A percentile compares a stretch with the other conserved stretches of the same genome.
Conservation (phyloP, 1,140 invertebrate species). For the Bombyx mori region DNA sequence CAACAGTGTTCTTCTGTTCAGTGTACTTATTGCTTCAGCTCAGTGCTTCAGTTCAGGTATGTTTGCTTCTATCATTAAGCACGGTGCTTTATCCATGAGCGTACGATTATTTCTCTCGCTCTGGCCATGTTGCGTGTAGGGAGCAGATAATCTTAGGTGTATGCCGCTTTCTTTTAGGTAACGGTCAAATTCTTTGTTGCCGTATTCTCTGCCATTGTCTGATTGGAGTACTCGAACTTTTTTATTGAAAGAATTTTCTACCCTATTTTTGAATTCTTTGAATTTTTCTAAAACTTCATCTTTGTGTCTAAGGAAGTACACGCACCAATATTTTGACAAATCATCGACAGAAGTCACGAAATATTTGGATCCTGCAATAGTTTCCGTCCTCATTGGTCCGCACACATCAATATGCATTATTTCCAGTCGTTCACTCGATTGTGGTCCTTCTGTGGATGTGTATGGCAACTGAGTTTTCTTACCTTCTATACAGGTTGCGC, state of each 20-base stretch:
- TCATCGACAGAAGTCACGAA: conserved; percentile 2
- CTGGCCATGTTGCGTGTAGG: conserved; percentile 1
- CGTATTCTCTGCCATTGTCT: conserved; percentile 3
- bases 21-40: neutral
- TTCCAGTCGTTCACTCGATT: neutral
- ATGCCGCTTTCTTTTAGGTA: conserved; percentile 1
- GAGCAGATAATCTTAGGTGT: neutral
- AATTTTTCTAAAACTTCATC: neutral
- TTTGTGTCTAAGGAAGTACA: conserved; percentile 2
- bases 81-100: neutral
- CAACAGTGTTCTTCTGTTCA: conserved; percentile 6
- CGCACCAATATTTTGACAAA: neutral
- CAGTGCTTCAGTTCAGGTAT: conserved; percentile 1
- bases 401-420: conserved; percentile 3
- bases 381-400: neutral
- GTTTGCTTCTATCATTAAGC: conserved; percentile 3
- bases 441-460: neutral
- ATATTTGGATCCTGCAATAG: neutral
- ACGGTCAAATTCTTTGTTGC: neutral
- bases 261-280: conserved; percentile 3
- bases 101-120: neutral
- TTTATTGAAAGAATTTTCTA: conserved; percentile 1
- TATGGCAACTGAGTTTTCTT: neutral
- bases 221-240: neutral
- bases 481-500: conserved; percentile 3